A percentile compares a stretch with the other conserved stretches of the same genome.
Evolutionary conservation across 2,888 invertebrate genomes (phyloP).

Genomic region (Terebella lapidaria): DNA sequence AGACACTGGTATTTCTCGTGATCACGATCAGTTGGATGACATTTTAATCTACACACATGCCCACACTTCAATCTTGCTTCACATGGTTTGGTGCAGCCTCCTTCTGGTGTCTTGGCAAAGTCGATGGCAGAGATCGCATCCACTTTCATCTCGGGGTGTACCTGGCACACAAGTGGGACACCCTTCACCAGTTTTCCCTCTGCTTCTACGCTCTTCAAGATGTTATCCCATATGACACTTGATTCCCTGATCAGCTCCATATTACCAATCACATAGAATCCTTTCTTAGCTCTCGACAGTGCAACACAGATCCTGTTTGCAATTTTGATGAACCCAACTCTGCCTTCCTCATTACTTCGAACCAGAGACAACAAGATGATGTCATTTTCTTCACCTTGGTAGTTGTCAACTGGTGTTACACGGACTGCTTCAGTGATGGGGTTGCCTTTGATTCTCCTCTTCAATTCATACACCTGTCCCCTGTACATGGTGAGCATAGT

Average conservation of each 20-base stretch:
- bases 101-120: conserved; percentile 1
- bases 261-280: conserved; percentile 50
- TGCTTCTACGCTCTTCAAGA: conserved; percentile 1
- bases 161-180: conserved; percentile 30
- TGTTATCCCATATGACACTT: conserved; percentile 15
- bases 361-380: conserved; percentile 49
- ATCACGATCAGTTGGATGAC: conserved; percentile 1
- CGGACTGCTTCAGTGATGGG: conserved; percentile 30
- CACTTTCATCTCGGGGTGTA: conserved; percentile 26
- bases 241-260: conserved; percentile 26
- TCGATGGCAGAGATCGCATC: background rate
- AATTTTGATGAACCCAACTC: conserved; percentile 42
- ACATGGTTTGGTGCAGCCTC: conserved; percentile 1
- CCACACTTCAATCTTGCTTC: conserved; percentile 1
- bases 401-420: conserved; percentile 41
- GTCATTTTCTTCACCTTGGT: conserved; percentile 51
- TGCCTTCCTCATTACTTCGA: conserved; percentile 38
- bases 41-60: background rate
- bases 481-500: conserved; percentile 49
- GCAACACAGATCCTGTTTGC: conserved; percentile 49
- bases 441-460: conserved; percentile 27
- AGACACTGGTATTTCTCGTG: conserved; percentile 1
- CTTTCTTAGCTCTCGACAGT: conserved; percentile 46
- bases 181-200: conserved; percentile 6
- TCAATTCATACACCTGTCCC: conserved; percentile 38